phyloP scores from a whole-genome alignment of 2,888 invertebrate genomes.

The Drosophila ezoana region DNA sequence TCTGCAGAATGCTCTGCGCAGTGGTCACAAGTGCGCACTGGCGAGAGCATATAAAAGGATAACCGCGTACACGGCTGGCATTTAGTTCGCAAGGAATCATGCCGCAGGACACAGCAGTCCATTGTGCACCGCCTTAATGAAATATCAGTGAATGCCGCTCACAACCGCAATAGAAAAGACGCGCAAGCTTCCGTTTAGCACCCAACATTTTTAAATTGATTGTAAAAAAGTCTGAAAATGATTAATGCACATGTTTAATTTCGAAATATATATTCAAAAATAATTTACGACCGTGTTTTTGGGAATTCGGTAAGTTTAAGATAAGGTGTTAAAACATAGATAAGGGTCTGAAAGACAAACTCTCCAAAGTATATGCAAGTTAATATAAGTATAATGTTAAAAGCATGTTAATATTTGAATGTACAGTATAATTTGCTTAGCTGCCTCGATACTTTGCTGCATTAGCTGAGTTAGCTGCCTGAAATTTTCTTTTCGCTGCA shows the following conservation, averaged over 20 bases:
- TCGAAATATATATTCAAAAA: too few relatives aligned
- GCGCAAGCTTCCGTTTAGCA: not conserved
- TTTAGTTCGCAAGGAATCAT: constrained; percentile 79
- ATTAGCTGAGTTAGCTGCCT: too few relatives aligned
- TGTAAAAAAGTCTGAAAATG: too few relatives aligned
- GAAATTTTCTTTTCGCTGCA: too few relatives aligned
- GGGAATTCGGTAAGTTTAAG: not conserved
- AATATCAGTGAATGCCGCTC: constrained; percentile 8
- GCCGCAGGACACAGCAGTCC: constrained; percentile 67
- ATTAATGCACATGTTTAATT: too few relatives aligned
- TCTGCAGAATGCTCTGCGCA: constrained; percentile 70
- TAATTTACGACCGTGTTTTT: not conserved
- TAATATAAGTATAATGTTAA: too few relatives aligned
- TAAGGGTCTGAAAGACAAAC: not conserved
- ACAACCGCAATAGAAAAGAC: constrained; percentile 4
- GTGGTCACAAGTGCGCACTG: constrained; percentile 65
- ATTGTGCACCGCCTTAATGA: constrained; percentile 21
- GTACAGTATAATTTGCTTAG: too few relatives aligned
- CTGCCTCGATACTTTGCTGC: too few relatives aligned
- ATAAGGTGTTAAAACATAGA: not conserved
- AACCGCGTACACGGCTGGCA: constrained; percentile 53
- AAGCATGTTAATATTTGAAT: too few relatives aligned
- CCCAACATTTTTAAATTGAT: not conserved
- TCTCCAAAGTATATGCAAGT: too few relatives aligned
- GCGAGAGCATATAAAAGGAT: constrained; percentile 75